Percentiles rank a stretch among this genome's conserved stretches.
Conservation (phyloP, 2,113 vertebrate species). For the Neodon shergylaensis region DNA sequence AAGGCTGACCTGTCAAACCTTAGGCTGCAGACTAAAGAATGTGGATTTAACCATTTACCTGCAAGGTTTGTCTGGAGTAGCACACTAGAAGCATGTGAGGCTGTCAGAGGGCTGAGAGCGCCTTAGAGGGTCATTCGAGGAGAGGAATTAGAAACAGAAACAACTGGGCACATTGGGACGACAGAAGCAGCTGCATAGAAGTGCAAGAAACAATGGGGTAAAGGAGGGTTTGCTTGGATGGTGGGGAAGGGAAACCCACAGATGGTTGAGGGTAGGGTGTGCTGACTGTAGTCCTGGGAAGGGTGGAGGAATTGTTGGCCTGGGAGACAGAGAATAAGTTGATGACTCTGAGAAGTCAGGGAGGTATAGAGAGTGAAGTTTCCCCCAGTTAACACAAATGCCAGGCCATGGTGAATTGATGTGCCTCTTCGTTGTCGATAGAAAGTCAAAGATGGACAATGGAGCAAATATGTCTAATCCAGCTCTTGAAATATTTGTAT, state of each 20-base stretch:
- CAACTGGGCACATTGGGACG: too few species aligned
- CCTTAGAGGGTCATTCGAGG: neutral
- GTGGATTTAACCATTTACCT: neutral
- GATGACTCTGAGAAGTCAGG: neutral
- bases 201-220: neutral
- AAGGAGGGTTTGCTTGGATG: neutral
- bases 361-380: neutral
- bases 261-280: neutral
- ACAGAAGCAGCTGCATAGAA: neutral
- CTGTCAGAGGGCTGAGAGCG: neutral
- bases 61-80: neutral
- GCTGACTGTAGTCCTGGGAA: neutral
- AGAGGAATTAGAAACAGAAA: neutral
- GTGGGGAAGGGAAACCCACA: neutral
- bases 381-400: neutral
- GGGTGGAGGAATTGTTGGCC: neutral
- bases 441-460: neutral
- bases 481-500: neutral
- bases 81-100: neutral
- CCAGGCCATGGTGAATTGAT: neutral
- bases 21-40: neutral
- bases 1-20: neutral
- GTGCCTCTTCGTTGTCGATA: neutral
- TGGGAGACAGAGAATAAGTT: too few species aligned
- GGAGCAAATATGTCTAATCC: neutral